phyloP scores from a whole-genome alignment of 2,888 invertebrate genomes.

The Galerucella calmariensis region DNA sequence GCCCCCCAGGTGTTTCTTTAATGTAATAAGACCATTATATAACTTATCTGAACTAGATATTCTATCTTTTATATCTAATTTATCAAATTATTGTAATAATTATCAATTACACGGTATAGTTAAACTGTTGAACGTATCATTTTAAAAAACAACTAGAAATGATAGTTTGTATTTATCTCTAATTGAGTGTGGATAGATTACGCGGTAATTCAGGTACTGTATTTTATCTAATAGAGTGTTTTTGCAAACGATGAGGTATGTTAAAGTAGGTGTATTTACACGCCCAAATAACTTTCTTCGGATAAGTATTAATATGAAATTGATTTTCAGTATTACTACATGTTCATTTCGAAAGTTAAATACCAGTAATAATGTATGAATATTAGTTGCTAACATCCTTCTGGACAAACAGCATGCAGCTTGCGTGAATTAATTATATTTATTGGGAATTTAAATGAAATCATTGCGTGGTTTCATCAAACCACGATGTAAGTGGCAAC shows the following conservation, averaged over 20 bases:
- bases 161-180: constrained; percentile 19
- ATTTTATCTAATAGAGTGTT: constrained; percentile 1
- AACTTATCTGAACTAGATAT: not conserved
- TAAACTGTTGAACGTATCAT: constrained; percentile 20
- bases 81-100: constrained; percentile 26
- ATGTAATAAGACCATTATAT: not conserved
- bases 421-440: not conserved
- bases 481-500: no score
- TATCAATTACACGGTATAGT: constrained; percentile 33
- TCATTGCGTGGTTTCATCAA: no score
- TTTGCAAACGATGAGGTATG: not conserved
- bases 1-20: no score
- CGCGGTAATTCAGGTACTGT: constrained; percentile 4
- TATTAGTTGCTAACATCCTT: not conserved
- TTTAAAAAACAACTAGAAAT: constrained; percentile 14
- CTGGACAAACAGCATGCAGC: not conserved
- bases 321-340: not conserved
- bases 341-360: not conserved
- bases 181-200: constrained; percentile 26
- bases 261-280: constrained; percentile 1
- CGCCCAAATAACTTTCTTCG: constrained; percentile 6
- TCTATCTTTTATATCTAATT: not conserved
- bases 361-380: not conserved
- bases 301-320: not conserved
- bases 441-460: no score